phyloP scores from a whole-genome alignment of 2,888 invertebrate species.

The Julus scandinavius region DNA sequence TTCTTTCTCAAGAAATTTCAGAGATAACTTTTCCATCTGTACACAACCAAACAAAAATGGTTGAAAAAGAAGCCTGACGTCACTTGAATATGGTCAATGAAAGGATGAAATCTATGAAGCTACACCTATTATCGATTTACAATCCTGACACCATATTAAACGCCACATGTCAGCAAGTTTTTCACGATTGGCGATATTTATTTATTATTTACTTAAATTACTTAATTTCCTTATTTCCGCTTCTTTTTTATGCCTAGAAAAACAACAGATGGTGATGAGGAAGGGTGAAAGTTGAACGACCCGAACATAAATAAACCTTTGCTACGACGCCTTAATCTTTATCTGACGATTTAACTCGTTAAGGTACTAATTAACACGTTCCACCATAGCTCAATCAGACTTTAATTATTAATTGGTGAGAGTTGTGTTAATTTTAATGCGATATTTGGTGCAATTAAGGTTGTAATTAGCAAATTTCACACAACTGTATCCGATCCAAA shows the following conservation, averaged over 20 bases:
- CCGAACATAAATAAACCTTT: conserved; percentile 20
- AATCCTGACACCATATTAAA: neutral
- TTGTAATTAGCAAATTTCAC: neutral
- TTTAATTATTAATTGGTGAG: neutral
- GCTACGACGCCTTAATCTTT: neutral
- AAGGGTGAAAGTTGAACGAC: conserved; percentile 40
- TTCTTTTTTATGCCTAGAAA: neutral
- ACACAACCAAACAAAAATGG: neutral
- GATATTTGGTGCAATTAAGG: neutral
- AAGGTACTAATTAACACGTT: neutral
- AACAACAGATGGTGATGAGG: neutral
- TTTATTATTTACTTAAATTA: conserved; percentile 33
- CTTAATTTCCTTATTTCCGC: conserved; percentile 36
- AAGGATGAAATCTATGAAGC: neutral
- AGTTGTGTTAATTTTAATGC: neutral
- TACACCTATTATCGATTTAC: conserved; percentile 2
- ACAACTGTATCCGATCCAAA: neutral
- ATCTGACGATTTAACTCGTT: conserved; percentile 7
- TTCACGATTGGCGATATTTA: neutral
- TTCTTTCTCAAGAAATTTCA: too few relatives aligned
- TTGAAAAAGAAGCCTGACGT: neutral
- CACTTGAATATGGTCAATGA: neutral
- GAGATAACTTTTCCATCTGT: too few relatives aligned
- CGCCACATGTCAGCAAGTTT: neutral
- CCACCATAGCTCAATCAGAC: neutral